Evolutionary conservation across 2,113 vertebrate genomes (phyloP).

Genomic region (Mesitornis unicolor): DNA sequence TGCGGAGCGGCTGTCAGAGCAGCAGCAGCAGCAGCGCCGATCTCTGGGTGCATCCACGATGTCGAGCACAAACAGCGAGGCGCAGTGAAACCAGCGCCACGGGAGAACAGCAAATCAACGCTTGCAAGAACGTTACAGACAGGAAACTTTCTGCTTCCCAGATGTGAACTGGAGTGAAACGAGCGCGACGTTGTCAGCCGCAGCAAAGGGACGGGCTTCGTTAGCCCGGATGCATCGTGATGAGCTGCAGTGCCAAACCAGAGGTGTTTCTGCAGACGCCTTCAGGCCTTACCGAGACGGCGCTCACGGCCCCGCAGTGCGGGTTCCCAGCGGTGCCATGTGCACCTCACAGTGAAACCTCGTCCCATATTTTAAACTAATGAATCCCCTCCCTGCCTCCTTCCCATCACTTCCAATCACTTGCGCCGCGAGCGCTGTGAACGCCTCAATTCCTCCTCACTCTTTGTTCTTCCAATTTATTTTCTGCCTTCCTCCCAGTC

Average conservation of each 20-base stretch:
- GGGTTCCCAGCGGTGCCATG: accelerated
- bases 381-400: background rate
- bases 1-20: background rate
- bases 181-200: background rate
- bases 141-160: background rate
- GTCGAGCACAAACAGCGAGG: background rate
- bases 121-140: background rate
- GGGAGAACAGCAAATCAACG: background rate
- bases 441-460: slow-evolving; percentile 15
- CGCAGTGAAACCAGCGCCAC: background rate
- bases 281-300: background rate
- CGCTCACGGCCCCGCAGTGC: too few relatives aligned
- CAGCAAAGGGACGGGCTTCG: background rate
- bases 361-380: background rate
- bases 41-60: background rate
- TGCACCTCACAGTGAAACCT: background rate
- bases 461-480: slow-evolving; percentile 36
- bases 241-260: accelerated
- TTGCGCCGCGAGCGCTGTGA: background rate
- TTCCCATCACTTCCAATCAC: slow-evolving; percentile 17
- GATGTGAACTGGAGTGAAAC: background rate
- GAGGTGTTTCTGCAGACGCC: accelerated
- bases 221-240: background rate
- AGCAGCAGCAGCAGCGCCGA: background rate
- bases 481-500: background rate